Base-by-base conservation (phyloP, 2,797 vertebrate genomes). In the Phoxinus dragarum region DNA sequence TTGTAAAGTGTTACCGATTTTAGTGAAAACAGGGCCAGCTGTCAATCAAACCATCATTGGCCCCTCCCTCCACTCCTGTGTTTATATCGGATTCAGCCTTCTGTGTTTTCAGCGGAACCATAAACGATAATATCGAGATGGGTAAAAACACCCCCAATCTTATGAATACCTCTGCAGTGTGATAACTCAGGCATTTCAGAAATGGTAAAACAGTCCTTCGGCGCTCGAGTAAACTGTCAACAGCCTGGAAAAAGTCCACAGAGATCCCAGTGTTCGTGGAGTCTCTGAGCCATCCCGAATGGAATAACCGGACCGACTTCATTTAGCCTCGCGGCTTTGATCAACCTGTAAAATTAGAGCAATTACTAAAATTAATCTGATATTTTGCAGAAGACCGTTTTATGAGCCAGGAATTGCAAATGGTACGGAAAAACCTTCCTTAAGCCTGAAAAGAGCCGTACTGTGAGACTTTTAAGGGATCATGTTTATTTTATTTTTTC, bases 151-250 rank as follows among this genome's bases (percentile, higher is more conserved):
- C 78, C 67, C 74, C 77, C 42, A 59, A 11, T 86, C 80, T 83
- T 88, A 84, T 87, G 80, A 91, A 89, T 86, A 75, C 85, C 66
- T 87, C 84, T 42, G 84, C 64, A 74, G 81, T 77, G 56, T 88
- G 90, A 92, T 92, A 89, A 83, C 83, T 89, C 64, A 84, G 87
- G 86, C 87, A 90, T 91, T 88, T 88, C 84, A 91, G 88, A 88
- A 89, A 91, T 92, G 88, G 88, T 90, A 85, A 90, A 91, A 91
- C 89, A 89, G 89, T 89, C 89, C 90, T 90, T 91, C 89, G 79
- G 68, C 75, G 44, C 75, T 67, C 69, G 17, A 88, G 87, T 82
- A 86, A 89, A 90, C 90, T 84, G 89, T 85, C 84, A 88, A 88
- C 88, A 90, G 78, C 17, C 84, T 87, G 85, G 79, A 88, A 89